Evolutionary conservation across 2,113 vertebrate species (phyloP).

Genomic region (Macroglossus sobrinus): DNA sequence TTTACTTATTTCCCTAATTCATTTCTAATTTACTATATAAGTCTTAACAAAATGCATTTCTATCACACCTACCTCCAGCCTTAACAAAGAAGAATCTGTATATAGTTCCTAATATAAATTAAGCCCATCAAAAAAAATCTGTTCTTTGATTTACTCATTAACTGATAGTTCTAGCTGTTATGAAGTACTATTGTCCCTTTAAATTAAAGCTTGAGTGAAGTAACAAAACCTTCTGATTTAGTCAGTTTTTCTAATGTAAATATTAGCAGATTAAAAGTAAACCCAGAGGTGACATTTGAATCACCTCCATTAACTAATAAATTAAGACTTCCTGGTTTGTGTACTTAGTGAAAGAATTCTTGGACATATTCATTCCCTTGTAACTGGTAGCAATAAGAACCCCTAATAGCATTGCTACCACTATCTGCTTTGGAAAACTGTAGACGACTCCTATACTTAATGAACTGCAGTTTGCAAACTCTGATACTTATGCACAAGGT

Average conservation of each 20-base stretch:
- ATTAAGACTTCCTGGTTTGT: neutral
- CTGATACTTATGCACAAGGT: neutral
- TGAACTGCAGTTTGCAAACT: neutral
- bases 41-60: conserved; percentile 67
- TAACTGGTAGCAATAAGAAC: neutral
- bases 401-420: neutral
- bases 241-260: neutral
- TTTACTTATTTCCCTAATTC: conserved; percentile 64
- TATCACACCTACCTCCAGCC: conserved; percentile 16
- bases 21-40: conserved; percentile 69
- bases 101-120: conserved; percentile 1
- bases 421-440: neutral
- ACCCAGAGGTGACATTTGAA: neutral
- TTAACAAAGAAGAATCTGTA: conserved; percentile 48
- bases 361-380: neutral
- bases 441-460: neutral
- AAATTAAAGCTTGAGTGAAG: conserved; percentile 15
- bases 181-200: neutral
- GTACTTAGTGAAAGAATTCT: conserved; percentile 1
- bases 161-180: neutral
- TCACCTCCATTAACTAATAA: neutral
- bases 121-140: neutral
- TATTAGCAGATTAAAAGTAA: conserved; percentile 16
- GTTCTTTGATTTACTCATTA: neutral
- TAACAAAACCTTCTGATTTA: neutral